phyloP scores from a whole-genome alignment of 2,797 vertebrate genomes.

The Lithobates sylvaticus region DNA sequence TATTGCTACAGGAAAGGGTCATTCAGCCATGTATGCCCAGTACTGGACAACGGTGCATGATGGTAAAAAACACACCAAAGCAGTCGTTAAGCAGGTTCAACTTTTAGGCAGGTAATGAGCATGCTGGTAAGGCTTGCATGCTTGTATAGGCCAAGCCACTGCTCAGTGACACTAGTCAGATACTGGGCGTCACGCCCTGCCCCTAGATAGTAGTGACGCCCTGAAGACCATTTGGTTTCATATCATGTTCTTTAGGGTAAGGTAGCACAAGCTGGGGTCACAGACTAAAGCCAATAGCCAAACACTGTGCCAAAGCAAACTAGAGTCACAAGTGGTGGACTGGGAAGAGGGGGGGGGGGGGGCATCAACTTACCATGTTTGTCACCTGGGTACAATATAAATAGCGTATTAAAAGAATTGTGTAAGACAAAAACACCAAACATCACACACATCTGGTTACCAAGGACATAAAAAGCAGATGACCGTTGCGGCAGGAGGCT shows the following conservation, averaged over 20 bases:
- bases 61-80: constrained; percentile 69
- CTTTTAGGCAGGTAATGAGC: constrained; percentile 75
- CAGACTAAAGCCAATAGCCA: constrained; percentile 78
- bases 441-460: constrained; percentile 66
- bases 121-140: constrained; percentile 85
- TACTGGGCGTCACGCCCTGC: too few relatives aligned
- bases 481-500: neutral
- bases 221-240: too few relatives aligned
- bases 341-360: too few relatives aligned
- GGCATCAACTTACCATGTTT: constrained; percentile 95
- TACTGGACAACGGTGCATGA: constrained; percentile 35
- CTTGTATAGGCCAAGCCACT: constrained; percentile 64
- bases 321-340: constrained; percentile 72
- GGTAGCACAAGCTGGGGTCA: constrained; percentile 78
- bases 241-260: constrained; percentile 65
- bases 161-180: neutral
- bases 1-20: neutral
- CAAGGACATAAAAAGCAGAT: constrained; percentile 62
- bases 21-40: neutral
- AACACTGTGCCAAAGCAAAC: constrained; percentile 77
- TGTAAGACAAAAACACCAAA: constrained; percentile 70
- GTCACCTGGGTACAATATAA: constrained; percentile 94
- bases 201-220: neutral
- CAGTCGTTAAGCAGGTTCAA: constrained; percentile 67
- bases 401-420: constrained; percentile 82